Percentiles rank a stretch among this genome's conserved stretches.
Evolutionary conservation across 1,140 invertebrate species (phyloP).

Genomic region (Dendroctonus ponderosae): DNA sequence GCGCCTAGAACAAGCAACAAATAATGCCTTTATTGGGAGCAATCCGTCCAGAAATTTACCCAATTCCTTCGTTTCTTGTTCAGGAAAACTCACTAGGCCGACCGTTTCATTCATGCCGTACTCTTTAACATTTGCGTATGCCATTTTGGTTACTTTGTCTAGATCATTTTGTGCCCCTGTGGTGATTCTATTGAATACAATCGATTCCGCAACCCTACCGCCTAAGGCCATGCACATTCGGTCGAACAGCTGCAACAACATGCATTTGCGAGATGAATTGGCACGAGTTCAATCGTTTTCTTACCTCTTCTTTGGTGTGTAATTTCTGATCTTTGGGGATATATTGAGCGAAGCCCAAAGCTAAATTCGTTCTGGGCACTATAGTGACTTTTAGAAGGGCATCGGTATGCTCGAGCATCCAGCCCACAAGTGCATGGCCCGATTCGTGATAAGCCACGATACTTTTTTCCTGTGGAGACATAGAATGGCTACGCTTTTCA

Average conservation of each 20-base stretch:
- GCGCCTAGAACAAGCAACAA: slow-evolving; percentile 44
- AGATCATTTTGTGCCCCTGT: slow-evolving; percentile 95
- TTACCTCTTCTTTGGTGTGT: slow-evolving; percentile 77
- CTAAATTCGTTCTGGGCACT: slow-evolving; percentile 85
- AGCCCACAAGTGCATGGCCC: slow-evolving; percentile 92
- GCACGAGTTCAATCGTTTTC: background rate
- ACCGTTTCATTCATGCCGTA: slow-evolving; percentile 88
- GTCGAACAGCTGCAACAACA: slow-evolving; percentile 72
- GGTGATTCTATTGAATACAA: slow-evolving; percentile 87
- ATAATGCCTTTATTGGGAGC: background rate
- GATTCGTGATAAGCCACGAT: slow-evolving; percentile 95
- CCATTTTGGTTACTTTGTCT: slow-evolving; percentile 93
- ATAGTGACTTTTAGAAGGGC: slow-evolving; percentile 95
- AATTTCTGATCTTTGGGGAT: slow-evolving; percentile 87
- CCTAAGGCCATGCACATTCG: slow-evolving; percentile 95
- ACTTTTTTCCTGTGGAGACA: slow-evolving; percentile 67
- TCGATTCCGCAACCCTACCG: slow-evolving; percentile 86
- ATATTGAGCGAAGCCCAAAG: slow-evolving; percentile 92
- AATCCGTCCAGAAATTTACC: slow-evolving; percentile 3
- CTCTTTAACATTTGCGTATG: slow-evolving; percentile 77
- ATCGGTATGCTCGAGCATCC: slow-evolving; percentile 92
- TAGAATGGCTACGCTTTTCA: slow-evolving; percentile 74
- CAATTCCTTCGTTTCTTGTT: slow-evolving; percentile 58
- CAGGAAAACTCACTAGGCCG: slow-evolving; percentile 81
- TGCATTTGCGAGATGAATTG: background rate